Evolutionary conservation across 1,140 invertebrate genomes (phyloP), one percentile per base, ranked within the genome.

Genomic region (Rhynchophorus ferrugineus): DNA sequence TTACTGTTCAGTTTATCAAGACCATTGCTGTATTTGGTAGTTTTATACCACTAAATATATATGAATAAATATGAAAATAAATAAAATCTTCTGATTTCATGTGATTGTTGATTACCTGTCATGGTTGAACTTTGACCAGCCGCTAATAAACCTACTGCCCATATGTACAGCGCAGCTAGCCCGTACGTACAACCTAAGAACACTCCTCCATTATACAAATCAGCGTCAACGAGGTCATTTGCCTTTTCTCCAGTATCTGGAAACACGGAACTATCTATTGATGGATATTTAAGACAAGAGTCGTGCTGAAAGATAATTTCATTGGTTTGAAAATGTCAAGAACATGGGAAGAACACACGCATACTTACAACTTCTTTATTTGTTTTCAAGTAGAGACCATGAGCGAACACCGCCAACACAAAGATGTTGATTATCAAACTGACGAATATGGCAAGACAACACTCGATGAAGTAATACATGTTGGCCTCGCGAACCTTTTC

Each of bases 91-190:
- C n/a, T n/a, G n/a, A n/a, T n/a, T n/a, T n/a, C n/a, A n/a, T n/a
- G n/a, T n/a, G 6, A 8, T n/a, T 42, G 3, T 34, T 45, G 14
- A 13, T 3, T 54, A 37, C 84, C 84, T 1, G 88, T 90, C 87
- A 91, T 94, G 1, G 90, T 94, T n/a, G 87, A 91, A 59, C 85
- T 89, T 67, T 94, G 89, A 21, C 91, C 91, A 49, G 89, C 89
- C 36, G 91, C 91, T 53, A 94, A 71, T 62, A 94, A 91, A 41
- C 91, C 91, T 36, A 94, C 75, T 2, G 84, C 89, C 91, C 91
- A 95, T 59, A 94, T 88, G 61, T 90, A 89, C 81, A 92, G 85
- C 1, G 89, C 87, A 1, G 76, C 74, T 1, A 78, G 63, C 3
- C 91, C 91, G 71, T 88, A 94, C 49, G 82, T 73, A 68, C 90